Evolutionary conservation across 2,888 invertebrate genomes (phyloP).

Genomic region (Masnerella sp.): DNA sequence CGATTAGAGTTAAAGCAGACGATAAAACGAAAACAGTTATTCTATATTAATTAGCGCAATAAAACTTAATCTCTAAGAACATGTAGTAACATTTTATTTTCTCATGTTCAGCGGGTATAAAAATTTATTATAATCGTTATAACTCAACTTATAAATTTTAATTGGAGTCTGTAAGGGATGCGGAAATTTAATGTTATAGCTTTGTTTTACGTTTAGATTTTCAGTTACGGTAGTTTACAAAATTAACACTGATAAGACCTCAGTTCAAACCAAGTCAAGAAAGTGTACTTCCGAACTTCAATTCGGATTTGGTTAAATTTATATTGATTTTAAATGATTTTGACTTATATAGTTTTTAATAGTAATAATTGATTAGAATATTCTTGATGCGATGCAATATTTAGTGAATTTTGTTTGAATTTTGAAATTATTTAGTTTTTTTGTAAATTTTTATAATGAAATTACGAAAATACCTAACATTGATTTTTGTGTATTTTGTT

Average conservation of each 20-base stretch:
- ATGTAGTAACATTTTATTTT: background rate
- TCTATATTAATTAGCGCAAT: too few relatives aligned
- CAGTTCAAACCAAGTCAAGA: too few relatives aligned
- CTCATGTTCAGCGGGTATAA: background rate
- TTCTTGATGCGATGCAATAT: too few relatives aligned
- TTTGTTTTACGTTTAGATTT: background rate
- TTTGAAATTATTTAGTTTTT: too few relatives aligned
- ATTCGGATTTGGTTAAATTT: background rate
- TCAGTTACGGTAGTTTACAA: background rate
- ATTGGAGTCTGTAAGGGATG: background rate
- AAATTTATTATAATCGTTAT: background rate
- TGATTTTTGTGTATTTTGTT: background rate
- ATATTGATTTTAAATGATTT: background rate
- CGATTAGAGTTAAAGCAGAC: too few relatives aligned
- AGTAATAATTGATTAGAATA: too few relatives aligned
- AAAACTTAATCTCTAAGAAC: too few relatives aligned
- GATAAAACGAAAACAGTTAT: too few relatives aligned
- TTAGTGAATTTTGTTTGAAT: too few relatives aligned
- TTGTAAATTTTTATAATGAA: too few relatives aligned
- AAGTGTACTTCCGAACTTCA: background rate
- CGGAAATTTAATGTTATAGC: background rate
- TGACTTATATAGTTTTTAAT: too few relatives aligned
- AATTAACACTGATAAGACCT: background rate
- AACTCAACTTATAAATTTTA: background rate
- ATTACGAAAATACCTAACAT: too few relatives aligned